Base-by-base conservation (phyloP, 2,113 vertebrate species). In the Leucosticte australis region DNA sequence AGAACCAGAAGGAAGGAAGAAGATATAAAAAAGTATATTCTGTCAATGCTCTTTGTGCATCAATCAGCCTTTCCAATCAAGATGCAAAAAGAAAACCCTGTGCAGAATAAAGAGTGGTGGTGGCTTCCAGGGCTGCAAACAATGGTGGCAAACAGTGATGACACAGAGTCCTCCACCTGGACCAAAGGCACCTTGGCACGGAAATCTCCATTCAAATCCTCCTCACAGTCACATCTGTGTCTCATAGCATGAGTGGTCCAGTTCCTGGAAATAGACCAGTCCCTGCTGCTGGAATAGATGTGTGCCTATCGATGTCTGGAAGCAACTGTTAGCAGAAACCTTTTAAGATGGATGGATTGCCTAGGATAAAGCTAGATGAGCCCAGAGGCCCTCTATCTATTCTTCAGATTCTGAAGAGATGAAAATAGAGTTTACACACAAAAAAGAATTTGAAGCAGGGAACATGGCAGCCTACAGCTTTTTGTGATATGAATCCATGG, bases 351-450 rank as follows among this genome's bases (percentile, higher is more conserved):
- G 65, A 83, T 30, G 17, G 64, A 79, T 60, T 80, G 82, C 55
- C 68, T 68, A 71, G 50, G 49, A 71, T 47, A 74, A 92, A 86
- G 52, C 37, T 24, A 82, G 57, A 83, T 33, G 30, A 92, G 74
- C 57, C 50, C 19, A 44, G 13, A 87, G 55, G 22, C 70, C 24
- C 59, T 79, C 60, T 35, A 85, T 47, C 39, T 46, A 64, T 42
- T 35, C 50, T 93, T 71, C 73, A 71, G 91, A 86, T 41, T 70
- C 42, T 22, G 22, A 80, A 55, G n/a, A 90, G 76, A 9, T 81
- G 44, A 93, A 89, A 95, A 87, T 7, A 85, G 71, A 55, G 55
- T 83, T 82, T 90, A 84, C n/a, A 89, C 23, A 84, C 49, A 46
- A 80, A 78, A 84, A 92, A 77, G 47, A 75, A 76, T 46, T 7